A percentile compares a stretch with the other conserved stretches of the same genome.
Evolutionary conservation across 2,888 invertebrate genomes (phyloP).

Genomic region (Fragum fragum): DNA sequence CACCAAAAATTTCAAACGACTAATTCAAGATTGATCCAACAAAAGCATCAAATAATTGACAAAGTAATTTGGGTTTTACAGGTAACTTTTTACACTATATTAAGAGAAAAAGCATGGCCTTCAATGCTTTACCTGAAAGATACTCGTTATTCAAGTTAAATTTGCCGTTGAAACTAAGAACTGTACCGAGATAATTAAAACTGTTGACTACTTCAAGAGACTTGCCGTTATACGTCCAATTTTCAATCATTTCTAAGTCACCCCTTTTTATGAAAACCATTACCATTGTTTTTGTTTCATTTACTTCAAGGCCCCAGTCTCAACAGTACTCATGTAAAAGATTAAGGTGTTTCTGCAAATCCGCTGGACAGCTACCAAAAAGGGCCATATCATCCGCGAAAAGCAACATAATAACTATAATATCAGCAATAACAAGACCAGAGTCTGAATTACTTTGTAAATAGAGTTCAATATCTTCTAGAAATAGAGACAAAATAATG

Average conservation of each 20-base stretch:
- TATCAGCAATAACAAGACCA: slow-evolving; percentile 21
- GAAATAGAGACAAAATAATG: slow-evolving; percentile 28
- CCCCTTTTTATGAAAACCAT: neutral
- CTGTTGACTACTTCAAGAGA: slow-evolving; percentile 4
- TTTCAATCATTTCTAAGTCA: slow-evolving; percentile 2
- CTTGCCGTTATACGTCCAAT: slow-evolving; percentile 13
- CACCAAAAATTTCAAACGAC: slow-evolving; percentile 22
- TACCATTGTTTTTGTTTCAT: no score
- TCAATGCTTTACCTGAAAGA: slow-evolving; percentile 15
- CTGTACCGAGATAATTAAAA: slow-evolving; percentile 26
- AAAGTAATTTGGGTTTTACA: neutral
- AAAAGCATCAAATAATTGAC: slow-evolving; percentile 34
- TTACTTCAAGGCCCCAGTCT: slow-evolving; percentile 9
- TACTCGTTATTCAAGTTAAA: neutral
- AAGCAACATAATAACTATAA: slow-evolving; percentile 11
- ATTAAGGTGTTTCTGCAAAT: slow-evolving; percentile 26
- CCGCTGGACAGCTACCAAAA: slow-evolving; percentile 7
- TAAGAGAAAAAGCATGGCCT: slow-evolving; percentile 31
- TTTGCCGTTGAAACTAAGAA: neutral
- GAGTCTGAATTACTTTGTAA: slow-evolving; percentile 6
- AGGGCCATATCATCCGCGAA: slow-evolving; percentile 42
- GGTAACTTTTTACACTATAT: neutral
- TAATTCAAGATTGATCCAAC: slow-evolving; percentile 15
- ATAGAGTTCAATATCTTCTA: slow-evolving; percentile 34
- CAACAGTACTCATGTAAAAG: slow-evolving; percentile 17